Evolutionary conservation across 2,113 vertebrate genomes (phyloP).

Genomic region (Paramisgurnus dabryanus): DNA sequence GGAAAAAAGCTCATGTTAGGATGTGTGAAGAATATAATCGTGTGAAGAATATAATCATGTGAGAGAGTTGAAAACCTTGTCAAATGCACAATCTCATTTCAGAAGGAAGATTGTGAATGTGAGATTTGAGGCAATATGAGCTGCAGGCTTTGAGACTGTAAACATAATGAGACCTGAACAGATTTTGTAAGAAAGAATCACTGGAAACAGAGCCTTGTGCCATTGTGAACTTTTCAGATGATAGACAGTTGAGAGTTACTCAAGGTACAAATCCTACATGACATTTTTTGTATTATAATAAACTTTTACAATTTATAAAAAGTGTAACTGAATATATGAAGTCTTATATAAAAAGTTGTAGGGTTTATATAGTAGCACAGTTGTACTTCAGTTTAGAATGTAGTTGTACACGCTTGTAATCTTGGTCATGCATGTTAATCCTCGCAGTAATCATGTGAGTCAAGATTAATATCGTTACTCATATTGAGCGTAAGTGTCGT

Average conservation of each 20-base stretch:
- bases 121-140: constrained; percentile 46
- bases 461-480: not conserved
- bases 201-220: constrained; percentile 17
- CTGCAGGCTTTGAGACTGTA: constrained; percentile 42
- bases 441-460: not conserved
- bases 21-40: constrained; percentile 26
- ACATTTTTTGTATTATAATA: not conserved
- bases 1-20: constrained; percentile 22
- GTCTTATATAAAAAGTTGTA: not conserved
- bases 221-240: constrained; percentile 39
- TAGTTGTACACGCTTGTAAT: not conserved
- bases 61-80: constrained; percentile 19
- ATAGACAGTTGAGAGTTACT: not conserved
- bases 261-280: not conserved
- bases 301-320: no score
- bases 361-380: no score
- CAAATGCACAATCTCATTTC: constrained; percentile 36
- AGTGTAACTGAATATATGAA: no score
- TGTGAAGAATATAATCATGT: constrained; percentile 42
- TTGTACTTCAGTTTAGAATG: not conserved
- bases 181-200: constrained; percentile 43
- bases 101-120: constrained; percentile 17
- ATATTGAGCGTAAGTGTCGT: not conserved
- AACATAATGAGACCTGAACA: constrained; percentile 52
- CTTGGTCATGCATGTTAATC: not conserved